Conservation (phyloP, 2,797 vertebrate species). For the Fundulus diaphanus region DNA sequence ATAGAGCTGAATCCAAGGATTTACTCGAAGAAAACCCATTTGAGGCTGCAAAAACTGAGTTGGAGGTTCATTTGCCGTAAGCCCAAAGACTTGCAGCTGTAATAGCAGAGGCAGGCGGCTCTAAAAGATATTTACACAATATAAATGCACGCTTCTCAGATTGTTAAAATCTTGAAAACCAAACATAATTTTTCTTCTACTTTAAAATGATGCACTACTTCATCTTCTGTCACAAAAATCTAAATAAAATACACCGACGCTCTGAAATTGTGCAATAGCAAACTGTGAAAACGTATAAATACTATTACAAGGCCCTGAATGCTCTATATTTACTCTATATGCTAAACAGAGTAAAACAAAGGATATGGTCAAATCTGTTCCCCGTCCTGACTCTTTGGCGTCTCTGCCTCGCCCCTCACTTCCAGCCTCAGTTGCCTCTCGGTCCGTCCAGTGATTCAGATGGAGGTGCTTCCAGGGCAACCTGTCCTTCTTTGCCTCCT, state of each 20-base stretch:
- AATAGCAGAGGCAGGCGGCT: neutral
- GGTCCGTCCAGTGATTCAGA: conserved; percentile 70
- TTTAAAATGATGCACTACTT: neutral
- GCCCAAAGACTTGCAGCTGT: neutral
- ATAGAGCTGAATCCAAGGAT: neutral
- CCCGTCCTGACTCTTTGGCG: neutral
- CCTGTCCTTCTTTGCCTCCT: conserved; percentile 77
- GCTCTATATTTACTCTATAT: neutral
- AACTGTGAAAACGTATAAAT: neutral
- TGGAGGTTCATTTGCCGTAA: neutral
- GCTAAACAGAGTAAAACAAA: conserved; percentile 6
- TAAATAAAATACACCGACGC: neutral
- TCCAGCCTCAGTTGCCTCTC: conserved; percentile 75
- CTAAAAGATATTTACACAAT: neutral
- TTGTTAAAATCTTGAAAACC: neutral
- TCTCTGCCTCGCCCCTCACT: neutral
- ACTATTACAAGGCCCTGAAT: neutral
- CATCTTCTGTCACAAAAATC: neutral
- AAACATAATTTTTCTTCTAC: neutral
- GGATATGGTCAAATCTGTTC: neutral
- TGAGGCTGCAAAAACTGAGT: neutral
- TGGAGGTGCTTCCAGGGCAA: conserved; percentile 50
- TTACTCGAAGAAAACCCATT: neutral
- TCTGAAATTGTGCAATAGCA: neutral
- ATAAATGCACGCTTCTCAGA: neutral